Percentiles rank a stretch among this genome's conserved stretches.
Conservation (phyloP, 2,797 vertebrate genomes). For the Rhinogobio ventralis region DNA sequence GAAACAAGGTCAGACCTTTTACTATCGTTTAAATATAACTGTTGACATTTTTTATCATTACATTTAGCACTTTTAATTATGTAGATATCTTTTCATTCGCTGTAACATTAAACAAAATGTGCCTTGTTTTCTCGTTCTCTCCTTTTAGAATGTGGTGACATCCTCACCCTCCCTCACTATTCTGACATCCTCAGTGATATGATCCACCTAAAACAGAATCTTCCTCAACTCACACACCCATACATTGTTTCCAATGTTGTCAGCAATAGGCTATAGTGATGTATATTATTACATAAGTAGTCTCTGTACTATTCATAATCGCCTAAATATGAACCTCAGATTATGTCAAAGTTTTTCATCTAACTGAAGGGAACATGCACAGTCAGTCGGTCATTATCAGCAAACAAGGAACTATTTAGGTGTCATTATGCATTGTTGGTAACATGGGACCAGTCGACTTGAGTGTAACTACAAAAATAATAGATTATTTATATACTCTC, state of each 20-base stretch:
- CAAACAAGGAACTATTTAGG: background rate
- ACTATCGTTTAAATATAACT: slow-evolving; percentile 64
- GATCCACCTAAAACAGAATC: slow-evolving; percentile 51
- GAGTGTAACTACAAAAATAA: background rate
- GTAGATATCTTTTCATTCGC: background rate
- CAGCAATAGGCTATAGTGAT: background rate
- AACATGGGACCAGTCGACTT: background rate
- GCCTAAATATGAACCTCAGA: background rate
- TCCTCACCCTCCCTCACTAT: slow-evolving; percentile 63
- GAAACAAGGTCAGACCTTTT: slow-evolving; percentile 77
- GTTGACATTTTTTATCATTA: background rate
- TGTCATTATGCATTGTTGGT: background rate
- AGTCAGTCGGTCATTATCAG: background rate
- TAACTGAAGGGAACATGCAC: background rate
- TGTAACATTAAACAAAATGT: background rate
- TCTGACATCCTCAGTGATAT: slow-evolving; percentile 65
- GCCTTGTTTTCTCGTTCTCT: background rate
- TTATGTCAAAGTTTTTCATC: background rate
- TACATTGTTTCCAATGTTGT: background rate
- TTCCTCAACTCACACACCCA: background rate
- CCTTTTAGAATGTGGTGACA: slow-evolving; percentile 64
- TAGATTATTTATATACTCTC: background rate
- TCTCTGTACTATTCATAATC: background rate
- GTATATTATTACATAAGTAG: slow-evolving; percentile 8
- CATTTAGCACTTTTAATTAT: background rate